phyloP scores from a whole-genome alignment of 1,140 invertebrate genomes.

The Brachionus asplanchnoidis region DNA sequence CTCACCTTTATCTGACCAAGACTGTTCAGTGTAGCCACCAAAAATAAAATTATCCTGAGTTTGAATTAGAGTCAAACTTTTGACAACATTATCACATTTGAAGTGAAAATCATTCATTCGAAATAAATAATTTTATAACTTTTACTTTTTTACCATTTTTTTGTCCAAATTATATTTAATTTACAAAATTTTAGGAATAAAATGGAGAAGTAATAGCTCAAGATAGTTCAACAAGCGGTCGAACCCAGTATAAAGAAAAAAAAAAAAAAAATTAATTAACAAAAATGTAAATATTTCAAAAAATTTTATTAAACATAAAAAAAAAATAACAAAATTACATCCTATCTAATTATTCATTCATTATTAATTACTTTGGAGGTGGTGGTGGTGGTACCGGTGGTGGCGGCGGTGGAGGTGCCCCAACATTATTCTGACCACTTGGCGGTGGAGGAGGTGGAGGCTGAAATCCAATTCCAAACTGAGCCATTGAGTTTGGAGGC shows the following conservation, averaged over 20 bases:
- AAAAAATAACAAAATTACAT: neutral
- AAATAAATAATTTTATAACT: too few relatives aligned
- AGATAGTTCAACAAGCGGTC: too few relatives aligned
- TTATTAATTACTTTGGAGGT: neutral
- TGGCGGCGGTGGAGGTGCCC: neutral
- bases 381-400: slow-evolving; percentile 29
- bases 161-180: too few relatives aligned
- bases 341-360: neutral
- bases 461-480: neutral
- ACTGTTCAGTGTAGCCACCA: slow-evolving; percentile 5
- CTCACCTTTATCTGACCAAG: neutral
- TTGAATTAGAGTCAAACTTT: neutral
- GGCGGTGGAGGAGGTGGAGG: slow-evolving; percentile 25
- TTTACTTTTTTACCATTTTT: too few relatives aligned
- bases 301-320: neutral
- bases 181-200: too few relatives aligned
- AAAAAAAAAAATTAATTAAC: too few relatives aligned
- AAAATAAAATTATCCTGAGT: slow-evolving; percentile 8
- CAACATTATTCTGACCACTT: neutral
- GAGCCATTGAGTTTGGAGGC: neutral
- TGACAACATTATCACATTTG: neutral
- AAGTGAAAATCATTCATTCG: slow-evolving; percentile 26
- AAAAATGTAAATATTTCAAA: neutral
- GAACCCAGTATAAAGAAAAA: too few relatives aligned
- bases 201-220: too few relatives aligned